Base-by-base conservation (phyloP, 2,888 invertebrate genomes). In the Drosophila neonasuta region DNA sequence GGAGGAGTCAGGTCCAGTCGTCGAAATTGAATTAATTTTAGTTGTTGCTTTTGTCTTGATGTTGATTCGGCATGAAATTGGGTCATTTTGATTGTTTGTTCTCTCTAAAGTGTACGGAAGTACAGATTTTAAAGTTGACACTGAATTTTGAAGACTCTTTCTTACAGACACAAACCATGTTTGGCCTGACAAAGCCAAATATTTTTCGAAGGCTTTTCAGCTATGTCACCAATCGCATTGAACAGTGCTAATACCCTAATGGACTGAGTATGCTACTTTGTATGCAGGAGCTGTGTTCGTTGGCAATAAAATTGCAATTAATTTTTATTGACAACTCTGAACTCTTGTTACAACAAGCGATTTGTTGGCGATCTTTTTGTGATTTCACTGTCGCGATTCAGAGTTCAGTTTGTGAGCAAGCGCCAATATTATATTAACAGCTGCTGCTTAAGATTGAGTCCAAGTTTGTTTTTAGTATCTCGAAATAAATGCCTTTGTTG, bases 271-370 rank as follows among this genome's bases (percentile, higher is more conserved):
- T 65, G 45, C 55, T 74, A 73, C 77, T 83, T 83, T 84, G 82
- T 83, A 83, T 83, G 74, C 82, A 81, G 74, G 73, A 77, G 79
- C 68, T 70, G 73, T 59, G 62, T 62, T 78, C 75, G 66, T 66
- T 73, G 77, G 84, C 87, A 88, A 88, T 88, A 89, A 89, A 88
- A 89, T 86, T 86, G 87, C 88, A 89, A 89, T 88, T 88, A 88
- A 88, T 80, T 87, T 88, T 88, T 88, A 88, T 86, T 88, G 89
- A 89, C 89, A 89, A 88, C 80, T 80, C 85, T 80, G 82, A 85
- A 80, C 85, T 79, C 76, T 78, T 76, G 80, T 68, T 63, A 71
- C 67, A 65, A 36, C 36, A 36, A 36, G 29, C 70, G 67, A 80
- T 82, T 85, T 83, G 86, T 79, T 82, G 86, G 65, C 71, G 70